phyloP scores from a whole-genome alignment of 2,888 invertebrate genomes.

The Ochlodes sylvanus region DNA sequence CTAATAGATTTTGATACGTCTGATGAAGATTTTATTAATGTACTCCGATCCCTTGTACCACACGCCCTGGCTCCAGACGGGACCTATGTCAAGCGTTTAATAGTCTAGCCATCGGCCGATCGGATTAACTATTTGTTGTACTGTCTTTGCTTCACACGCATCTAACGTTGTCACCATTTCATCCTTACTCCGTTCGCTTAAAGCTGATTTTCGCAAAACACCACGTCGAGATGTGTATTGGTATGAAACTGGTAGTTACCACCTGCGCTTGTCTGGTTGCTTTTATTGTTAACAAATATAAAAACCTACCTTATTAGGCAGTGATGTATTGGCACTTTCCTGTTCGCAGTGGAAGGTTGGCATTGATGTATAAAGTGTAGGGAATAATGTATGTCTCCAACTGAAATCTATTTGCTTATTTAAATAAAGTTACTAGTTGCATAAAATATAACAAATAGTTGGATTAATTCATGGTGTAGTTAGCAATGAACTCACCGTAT shows the following conservation, averaged over 20 bases:
- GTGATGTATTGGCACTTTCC: slow-evolving; percentile 32
- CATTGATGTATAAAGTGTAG: slow-evolving; percentile 21
- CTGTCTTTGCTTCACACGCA: slow-evolving; percentile 28
- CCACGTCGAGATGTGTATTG: background rate
- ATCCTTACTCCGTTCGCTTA: background rate
- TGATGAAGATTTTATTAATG: background rate
- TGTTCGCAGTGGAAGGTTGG: slow-evolving; percentile 10
- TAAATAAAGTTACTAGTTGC: background rate
- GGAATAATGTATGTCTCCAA: background rate
- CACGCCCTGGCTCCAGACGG: slow-evolving; percentile 48
- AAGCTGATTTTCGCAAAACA: slow-evolving; percentile 1
- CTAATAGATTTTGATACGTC: background rate
- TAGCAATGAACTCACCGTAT: too few species aligned
- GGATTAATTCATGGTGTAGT: too few species aligned
- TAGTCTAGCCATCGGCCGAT: slow-evolving; percentile 55
- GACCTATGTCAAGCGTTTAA: slow-evolving; percentile 54
- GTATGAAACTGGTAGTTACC: slow-evolving; percentile 22
- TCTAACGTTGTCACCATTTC: slow-evolving; percentile 1
- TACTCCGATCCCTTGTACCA: slow-evolving; percentile 38
- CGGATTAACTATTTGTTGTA: slow-evolving; percentile 54
- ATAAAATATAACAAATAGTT: too few species aligned
- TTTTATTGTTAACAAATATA: slow-evolving; percentile 37
- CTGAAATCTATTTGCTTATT: slow-evolving; percentile 4
- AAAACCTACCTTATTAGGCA: slow-evolving; percentile 35
- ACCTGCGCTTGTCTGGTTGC: slow-evolving; percentile 25